phyloP scores from a whole-genome alignment of 2,797 vertebrate species.

The Clangula hyemalis region DNA sequence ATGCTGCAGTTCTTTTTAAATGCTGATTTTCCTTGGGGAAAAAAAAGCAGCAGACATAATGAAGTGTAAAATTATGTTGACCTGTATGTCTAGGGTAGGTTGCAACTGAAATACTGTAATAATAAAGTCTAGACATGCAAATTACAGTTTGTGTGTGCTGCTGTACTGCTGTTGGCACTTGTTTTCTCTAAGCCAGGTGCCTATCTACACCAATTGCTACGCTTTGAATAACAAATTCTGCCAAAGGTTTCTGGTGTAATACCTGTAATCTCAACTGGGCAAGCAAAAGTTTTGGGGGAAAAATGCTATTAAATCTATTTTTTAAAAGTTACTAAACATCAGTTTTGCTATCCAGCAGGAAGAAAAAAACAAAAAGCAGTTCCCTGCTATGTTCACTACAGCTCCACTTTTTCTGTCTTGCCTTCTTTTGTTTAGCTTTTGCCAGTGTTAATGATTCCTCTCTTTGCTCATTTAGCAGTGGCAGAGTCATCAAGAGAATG shows the following conservation, averaged over 20 bases:
- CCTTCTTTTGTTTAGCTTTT: background rate
- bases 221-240: background rate
- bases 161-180: background rate
- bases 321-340: background rate
- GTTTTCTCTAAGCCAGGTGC: conserved; percentile 9
- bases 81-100: background rate
- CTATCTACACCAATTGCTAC: background rate
- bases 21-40: conserved; percentile 15
- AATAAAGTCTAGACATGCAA: conserved; percentile 46
- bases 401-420: background rate
- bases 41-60: background rate
- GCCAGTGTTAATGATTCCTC: background rate
- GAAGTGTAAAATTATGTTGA: background rate
- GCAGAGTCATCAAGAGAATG: fast-evolving
- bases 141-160: background rate
- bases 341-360: background rate
- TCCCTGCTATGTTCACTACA: background rate
- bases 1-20: background rate
- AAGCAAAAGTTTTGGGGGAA: background rate
- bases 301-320: background rate
- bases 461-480: background rate
- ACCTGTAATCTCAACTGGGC: background rate
- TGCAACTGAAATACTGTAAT: conserved; percentile 23
- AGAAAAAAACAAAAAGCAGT: background rate
- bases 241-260: background rate